A percentile compares a stretch with the other conserved stretches of the same genome.
Evolutionary conservation across 2,113 vertebrate species (phyloP).

Genomic region (Morone saxatilis): DNA sequence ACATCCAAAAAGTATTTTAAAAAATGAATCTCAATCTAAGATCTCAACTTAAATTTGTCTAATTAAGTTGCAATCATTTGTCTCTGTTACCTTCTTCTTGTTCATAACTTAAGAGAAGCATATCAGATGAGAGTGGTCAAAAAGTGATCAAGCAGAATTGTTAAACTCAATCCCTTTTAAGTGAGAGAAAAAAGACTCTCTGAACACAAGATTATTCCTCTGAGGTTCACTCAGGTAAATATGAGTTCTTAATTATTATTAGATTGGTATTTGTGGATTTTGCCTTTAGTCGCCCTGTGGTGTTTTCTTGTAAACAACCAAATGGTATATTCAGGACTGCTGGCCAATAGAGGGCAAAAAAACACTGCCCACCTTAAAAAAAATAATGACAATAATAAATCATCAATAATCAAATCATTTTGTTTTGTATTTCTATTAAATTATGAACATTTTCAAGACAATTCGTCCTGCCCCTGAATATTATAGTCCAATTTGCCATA

Average conservation of each 20-base stretch:
- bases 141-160: constrained; percentile 13
- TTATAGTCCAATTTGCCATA: too few relatives aligned
- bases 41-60: neutral
- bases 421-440: too few relatives aligned
- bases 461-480: too few relatives aligned
- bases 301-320: constrained; percentile 14
- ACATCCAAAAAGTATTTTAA: neutral
- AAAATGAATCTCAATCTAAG: constrained; percentile 6
- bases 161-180: neutral
- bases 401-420: too few relatives aligned
- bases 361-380: too few relatives aligned
- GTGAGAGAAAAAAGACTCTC: neutral
- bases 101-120: neutral
- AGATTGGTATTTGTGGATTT: constrained; percentile 16
- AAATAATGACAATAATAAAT: too few relatives aligned
- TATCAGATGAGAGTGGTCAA: constrained; percentile 9
- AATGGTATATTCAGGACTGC: neutral
- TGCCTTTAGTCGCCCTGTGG: neutral
- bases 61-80: constrained; percentile 4
- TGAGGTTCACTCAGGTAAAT: constrained; percentile 6
- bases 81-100: neutral
- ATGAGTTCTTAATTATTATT: neutral
- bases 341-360: too few relatives aligned
- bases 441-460: too few relatives aligned
- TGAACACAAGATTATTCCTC: neutral